These are phyloP conservation scores for Pseudorhiza aurosa DNA, from an alignment of 30 jellyfish, hydroid and myxozoan genomes.

Conservation along the genomic window DNA sequence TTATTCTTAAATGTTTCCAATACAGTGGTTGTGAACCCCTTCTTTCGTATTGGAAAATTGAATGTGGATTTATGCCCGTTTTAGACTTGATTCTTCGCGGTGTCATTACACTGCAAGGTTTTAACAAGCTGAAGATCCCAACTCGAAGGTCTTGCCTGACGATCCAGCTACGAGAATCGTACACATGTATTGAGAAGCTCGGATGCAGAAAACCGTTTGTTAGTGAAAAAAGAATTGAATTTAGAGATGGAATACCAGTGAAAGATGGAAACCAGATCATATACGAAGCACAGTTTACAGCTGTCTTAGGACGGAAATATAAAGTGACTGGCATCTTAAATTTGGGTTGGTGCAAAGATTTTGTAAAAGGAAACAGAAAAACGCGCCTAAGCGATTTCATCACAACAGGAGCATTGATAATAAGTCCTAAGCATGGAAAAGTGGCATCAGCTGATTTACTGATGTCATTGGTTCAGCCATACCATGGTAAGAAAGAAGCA, in stretches of 20 bases:
- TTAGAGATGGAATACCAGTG: not conserved
- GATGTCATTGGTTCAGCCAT: too few species aligned
- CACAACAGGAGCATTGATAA: not conserved
- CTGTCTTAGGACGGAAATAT: conserved; percentile 8
- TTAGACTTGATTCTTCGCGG: conserved; percentile 25
- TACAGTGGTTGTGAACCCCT: too few species aligned
- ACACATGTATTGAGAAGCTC: conserved; percentile 7
- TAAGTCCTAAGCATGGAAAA: not conserved
- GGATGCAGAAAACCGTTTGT: conserved; percentile 23
- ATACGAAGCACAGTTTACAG: conserved; percentile 7
- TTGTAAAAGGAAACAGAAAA: conserved; percentile 40
- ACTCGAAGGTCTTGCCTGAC: conserved; percentile 34
- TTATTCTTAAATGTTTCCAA: too few species aligned
- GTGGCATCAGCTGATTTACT: not conserved
- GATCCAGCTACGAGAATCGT: conserved; percentile 8
- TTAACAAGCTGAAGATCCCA: not conserved
- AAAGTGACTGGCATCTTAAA: conserved; percentile 24
- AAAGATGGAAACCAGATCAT: not conserved
- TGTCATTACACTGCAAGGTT: not conserved
- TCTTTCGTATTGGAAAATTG: too few species aligned
- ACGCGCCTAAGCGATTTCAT: conserved; percentile 9
- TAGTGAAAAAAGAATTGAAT: conserved; percentile 11
- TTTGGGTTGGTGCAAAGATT: conserved; percentile 60
- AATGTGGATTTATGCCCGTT: too few species aligned
- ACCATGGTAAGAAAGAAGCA: too few species aligned